These are phyloP conservation scores for Falco biarmicus DNA, from an alignment of 2,797 vertebrate genomes.

Conservation along the genomic window DNA sequence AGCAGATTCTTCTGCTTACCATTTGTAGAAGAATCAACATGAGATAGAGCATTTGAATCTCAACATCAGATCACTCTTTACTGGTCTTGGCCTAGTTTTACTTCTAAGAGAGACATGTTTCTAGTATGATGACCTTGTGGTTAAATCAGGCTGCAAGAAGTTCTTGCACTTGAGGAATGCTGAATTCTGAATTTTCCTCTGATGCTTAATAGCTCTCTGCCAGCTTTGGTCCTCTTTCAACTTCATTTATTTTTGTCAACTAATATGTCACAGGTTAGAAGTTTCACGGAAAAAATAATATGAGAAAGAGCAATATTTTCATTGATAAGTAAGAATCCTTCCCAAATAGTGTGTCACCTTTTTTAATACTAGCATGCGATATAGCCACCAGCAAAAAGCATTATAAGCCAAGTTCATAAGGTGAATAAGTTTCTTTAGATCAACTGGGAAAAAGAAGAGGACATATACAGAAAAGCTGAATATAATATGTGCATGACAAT, in stretches of 20 bases:
- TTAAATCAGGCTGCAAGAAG: constrained; percentile 5
- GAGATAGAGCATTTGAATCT: background rate
- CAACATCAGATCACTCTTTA: background rate
- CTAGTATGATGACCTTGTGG: background rate
- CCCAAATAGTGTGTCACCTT: background rate
- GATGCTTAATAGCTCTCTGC: background rate
- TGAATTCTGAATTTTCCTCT: constrained; percentile 13
- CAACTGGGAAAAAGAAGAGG: background rate
- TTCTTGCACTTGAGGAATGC: constrained; percentile 6
- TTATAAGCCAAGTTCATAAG: background rate
- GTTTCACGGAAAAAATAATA: constrained; percentile 17
- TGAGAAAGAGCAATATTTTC: background rate
- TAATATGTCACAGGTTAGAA: constrained; percentile 12
- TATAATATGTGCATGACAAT: background rate
- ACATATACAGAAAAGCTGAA: background rate
- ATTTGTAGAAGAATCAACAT: background rate
- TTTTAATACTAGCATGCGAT: background rate
- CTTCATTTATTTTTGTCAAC: constrained; percentile 32
- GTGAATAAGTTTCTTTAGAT: background rate
- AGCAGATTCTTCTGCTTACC: background rate
- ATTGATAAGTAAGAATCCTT: background rate
- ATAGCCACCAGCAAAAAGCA: background rate
- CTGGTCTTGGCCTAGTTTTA: background rate
- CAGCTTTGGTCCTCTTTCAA: constrained; percentile 22
- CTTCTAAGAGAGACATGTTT: background rate